Evolutionary conservation across 2,888 invertebrate species (phyloP).

Genomic region (Pseudoips prasinana): DNA sequence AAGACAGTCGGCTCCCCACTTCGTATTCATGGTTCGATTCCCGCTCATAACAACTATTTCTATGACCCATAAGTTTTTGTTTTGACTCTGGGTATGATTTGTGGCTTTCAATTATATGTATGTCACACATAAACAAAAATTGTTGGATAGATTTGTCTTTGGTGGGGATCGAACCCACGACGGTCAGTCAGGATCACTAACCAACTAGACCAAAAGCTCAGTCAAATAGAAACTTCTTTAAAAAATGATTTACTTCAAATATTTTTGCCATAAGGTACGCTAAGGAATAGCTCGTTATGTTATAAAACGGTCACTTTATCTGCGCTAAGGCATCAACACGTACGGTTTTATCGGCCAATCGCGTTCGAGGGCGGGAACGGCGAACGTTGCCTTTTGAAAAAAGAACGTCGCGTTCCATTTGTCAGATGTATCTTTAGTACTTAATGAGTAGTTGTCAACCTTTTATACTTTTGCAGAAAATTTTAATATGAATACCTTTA

Average conservation of each 20-base stretch:
- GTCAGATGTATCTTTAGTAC: slow-evolving; percentile 32
- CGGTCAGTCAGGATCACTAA: too few species aligned
- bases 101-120: too few species aligned
- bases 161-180: too few species aligned
- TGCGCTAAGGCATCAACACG: slow-evolving; percentile 43
- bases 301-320: slow-evolving; percentile 42
- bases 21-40: too few species aligned
- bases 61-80: too few species aligned
- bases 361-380: slow-evolving; percentile 46
- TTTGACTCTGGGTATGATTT: too few species aligned
- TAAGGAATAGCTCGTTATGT: slow-evolving; percentile 30
- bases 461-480: slow-evolving; percentile 5
- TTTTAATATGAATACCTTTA: not conserved
- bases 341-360: slow-evolving; percentile 50
- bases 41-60: too few species aligned
- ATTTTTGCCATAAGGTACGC: slow-evolving; percentile 9
- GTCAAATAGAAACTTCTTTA: too few species aligned
- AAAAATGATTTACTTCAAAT: not conserved
- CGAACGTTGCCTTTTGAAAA: slow-evolving; percentile 43
- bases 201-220: too few species aligned
- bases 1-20: too few species aligned
- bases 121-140: too few species aligned
- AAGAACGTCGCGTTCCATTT: slow-evolving; percentile 33
- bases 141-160: too few species aligned
- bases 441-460: slow-evolving; percentile 31